Evolutionary conservation across 2,113 vertebrate genomes (phyloP), one percentile per base, ranked within the genome.

Genomic region (Ceyx melanurus): DNA sequence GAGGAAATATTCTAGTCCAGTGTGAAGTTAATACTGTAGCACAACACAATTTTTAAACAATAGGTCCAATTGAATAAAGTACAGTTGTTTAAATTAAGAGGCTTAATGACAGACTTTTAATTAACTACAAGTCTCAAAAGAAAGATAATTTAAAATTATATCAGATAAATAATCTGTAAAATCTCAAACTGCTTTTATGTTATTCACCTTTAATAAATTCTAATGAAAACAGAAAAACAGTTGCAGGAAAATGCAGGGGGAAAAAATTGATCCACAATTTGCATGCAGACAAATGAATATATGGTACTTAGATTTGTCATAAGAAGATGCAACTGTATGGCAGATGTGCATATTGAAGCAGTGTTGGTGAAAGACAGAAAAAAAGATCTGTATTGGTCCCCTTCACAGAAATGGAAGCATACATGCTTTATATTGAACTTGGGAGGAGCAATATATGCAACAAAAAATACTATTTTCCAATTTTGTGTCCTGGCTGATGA

Each of bases 101-200:
- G 29, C 25, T 94, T 94, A 90, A 73, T 90, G 84, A 61, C 33
- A 85, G 64, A 91, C 79, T 85, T 95, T 96, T 90, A 66, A 94
- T 92, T 90, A 95, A 89, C 40, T 29, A 46, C 37, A 73, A 78
- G 31, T 90, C 81, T 93, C 74, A 87, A 93, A 93, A 56, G 54
- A 33, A 90, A 86, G 89, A 72, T 29, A 70, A 71, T 86, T 88
- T 92, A 65, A 79, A 67, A 79, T 88, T 75, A 75, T 94, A 88
- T 84, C 66, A 87, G 66, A 46, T 17, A 7, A 35, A 7, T 35
- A 7, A 65, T 62, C 66, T 86, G 9, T 73, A 90, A 92, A 92
- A 82, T 33, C 54, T 87, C 78, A 94, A 87, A 45, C 66, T 87
- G 25, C 33, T 90, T 93, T 93, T 72, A 75, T 43, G 17, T 87